Base-by-base conservation (phyloP, 2,797 vertebrate species). In the Spinibarbus caldwelli region DNA sequence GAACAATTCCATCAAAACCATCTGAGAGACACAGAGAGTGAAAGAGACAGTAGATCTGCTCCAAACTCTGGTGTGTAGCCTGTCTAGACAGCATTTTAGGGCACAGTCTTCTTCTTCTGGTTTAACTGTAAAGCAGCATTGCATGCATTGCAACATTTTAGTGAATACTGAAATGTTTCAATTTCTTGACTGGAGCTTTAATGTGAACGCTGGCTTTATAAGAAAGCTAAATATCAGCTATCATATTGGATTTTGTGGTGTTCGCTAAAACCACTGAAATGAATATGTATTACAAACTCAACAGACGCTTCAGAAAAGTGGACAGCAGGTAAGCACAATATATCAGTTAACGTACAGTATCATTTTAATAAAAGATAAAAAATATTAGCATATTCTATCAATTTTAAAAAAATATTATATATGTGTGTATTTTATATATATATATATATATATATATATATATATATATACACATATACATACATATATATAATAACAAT, bases 1-100 rank as follows among this genome's bases (percentile, higher is more conserved):
- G 90, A 73, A 72, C 83, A 82, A 89, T 83, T 78, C 41, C 19
- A 45, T 79, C 41, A 79, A 66, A 79, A 45, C 2, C 41, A 2
- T 79, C 34, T 19, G 11, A 54, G 47, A 76, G 47, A 54, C 17
- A 75, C 43, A 0, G 17, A 34, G 43, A 34, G 29, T 36, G 47
- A 36, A 1, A 72, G 7, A 29, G 23, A 62, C 64, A 5, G 64
- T 5, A 21, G 17, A 34, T 23, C 19, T 23, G 36, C 21, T 36
- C 1, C 70, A 29, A 72, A 72, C 41, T 0, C 70, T 17, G 14
- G 26, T 75, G 72, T 34, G 31, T 6, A 4, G 1, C 72, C 2
- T 36, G 23, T 8, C 31, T 54, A 36, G 19, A 52, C 19, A 34
- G 17, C 72, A 52, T 23, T 12, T 23, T 11, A 52, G 19, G 2